Evolutionary conservation across 2,888 invertebrate genomes (phyloP), one percentile per base, ranked within the genome.

Genomic region (Clunio marinus): DNA sequence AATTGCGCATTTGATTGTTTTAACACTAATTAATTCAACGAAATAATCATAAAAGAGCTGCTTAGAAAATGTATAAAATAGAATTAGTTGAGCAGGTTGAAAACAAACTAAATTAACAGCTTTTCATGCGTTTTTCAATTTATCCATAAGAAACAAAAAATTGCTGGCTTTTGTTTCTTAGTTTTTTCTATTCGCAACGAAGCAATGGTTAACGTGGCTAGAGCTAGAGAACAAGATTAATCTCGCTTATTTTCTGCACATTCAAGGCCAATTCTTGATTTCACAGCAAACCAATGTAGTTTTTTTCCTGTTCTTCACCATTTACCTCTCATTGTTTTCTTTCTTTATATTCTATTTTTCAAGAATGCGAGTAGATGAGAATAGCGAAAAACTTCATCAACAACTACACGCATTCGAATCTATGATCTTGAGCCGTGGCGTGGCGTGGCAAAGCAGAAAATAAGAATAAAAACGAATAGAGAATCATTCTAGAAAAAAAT

Each of bases 81-180:
- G n/a, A n/a, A n/a, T n/a, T n/a, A n/a, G n/a, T n/a, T n/a, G n/a
- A n/a, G n/a, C n/a, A n/a, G n/a, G n/a, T n/a, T n/a, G n/a, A n/a
- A n/a, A n/a, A n/a, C n/a, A n/a, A n/a, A n/a, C n/a, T n/a, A n/a
- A n/a, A n/a, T n/a, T n/a, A 35, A 51, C 20, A 51, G 51, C 24
- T 51, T 51, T 59, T 59, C 59, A 59, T 59, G 59, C 59, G 59
- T 59, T 59, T 59, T 59, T 28, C 59, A 59, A 20, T 59, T 28
- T 57, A 57, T 25, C 10, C n/a, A n/a, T n/a, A n/a, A n/a, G 41
- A 41, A 41, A 51, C 20, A 22, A 20, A 3, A 8, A 46, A 20
- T 51, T 51, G 10, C 24, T 1, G 1, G 10, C 2, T 1, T 20
- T 24, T 20, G 13, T 8, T 24, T 51, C 13, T 51, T 13, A 22